Evolutionary conservation across 2,113 vertebrate genomes (phyloP).

Genomic region (Brachyistius frenatus): DNA sequence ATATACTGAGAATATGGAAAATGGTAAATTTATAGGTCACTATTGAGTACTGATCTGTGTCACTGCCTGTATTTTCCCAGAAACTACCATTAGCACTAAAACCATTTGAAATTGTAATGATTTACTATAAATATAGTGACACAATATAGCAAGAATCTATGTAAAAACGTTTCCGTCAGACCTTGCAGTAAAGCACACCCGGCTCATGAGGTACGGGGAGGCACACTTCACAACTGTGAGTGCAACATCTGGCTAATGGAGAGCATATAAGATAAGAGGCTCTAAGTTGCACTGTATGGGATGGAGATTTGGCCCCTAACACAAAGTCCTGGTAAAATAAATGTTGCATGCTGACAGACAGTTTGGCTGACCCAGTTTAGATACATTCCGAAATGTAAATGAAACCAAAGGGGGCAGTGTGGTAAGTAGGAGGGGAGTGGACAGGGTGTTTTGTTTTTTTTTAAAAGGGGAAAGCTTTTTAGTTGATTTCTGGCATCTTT

Average conservation of each 20-base stretch:
- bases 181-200: constrained; percentile 8
- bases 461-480: constrained; percentile 24
- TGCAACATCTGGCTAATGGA: constrained; percentile 54
- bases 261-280: constrained; percentile 64
- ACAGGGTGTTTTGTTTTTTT: not conserved
- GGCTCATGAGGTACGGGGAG: constrained; percentile 11
- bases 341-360: constrained; percentile 74
- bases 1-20: not conserved
- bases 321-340: constrained; percentile 72
- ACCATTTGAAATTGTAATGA: constrained; percentile 5
- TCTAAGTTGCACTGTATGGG: constrained; percentile 48
- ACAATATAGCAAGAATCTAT: constrained; percentile 35
- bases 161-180: constrained; percentile 18
- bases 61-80: not conserved
- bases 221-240: constrained; percentile 32
- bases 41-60: constrained; percentile 1
- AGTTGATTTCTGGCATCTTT: constrained; percentile 22
- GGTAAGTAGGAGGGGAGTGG: constrained; percentile 15
- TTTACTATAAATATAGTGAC: constrained; percentile 10
- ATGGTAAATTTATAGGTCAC: not conserved
- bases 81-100: not conserved
- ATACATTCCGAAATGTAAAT: constrained; percentile 72
- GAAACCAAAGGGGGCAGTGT: constrained; percentile 55
- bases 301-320: constrained; percentile 62
- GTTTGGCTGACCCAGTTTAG: constrained; percentile 82